Base-by-base conservation (phyloP, 2,797 vertebrate genomes). In the Podarcis lilfordi region DNA sequence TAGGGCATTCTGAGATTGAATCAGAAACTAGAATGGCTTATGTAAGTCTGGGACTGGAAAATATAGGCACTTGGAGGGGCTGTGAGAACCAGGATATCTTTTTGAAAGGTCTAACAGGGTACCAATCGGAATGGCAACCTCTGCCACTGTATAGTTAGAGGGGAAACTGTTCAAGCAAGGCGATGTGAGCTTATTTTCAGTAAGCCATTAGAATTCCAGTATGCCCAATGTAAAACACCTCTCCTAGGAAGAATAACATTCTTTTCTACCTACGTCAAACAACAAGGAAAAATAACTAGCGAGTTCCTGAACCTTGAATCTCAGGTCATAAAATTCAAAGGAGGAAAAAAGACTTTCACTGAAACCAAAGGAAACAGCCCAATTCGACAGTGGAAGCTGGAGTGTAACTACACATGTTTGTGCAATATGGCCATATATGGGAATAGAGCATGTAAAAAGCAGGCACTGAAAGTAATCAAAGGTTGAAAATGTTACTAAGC, bases 201-300 rank as follows among this genome's bases (percentile, higher is more conserved):
- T 86, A 37, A 37, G 71, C 79, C 23, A 23, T 64, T 80, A 68
- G 61, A 82, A 69, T 43, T 82, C 64, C 61, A 93, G 69, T 43
- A 10, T 25, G 80, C 83, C 86, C 86, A 90, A 87, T 61, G 69
- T 40, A 86, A 92, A 86, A 45, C 32, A 88, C 2, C 91, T 92
- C 81, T 93, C 80, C 74, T 85, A 78, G 76, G 75, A 87, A 94
- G 92, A 91, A 86, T 4, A 0, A 84, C 72, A 64, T 82, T 91
- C 77, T 69, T 17, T 55, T 37, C 81, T 90, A 82, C 7, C 87
- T 84, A 84, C 0, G 0, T 93, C 84, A 94, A 90, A 59, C 45
- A 84, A 37, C 7, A 87, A 85, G 68, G 13, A 55, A 93, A 93
- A 93, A 88, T 71, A 93, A 88, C 86, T 91, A 86, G 61, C 0